Conservation (phyloP, 2,113 vertebrate species). For the western clawed frog (Xenopus tropicalis) region DNA sequence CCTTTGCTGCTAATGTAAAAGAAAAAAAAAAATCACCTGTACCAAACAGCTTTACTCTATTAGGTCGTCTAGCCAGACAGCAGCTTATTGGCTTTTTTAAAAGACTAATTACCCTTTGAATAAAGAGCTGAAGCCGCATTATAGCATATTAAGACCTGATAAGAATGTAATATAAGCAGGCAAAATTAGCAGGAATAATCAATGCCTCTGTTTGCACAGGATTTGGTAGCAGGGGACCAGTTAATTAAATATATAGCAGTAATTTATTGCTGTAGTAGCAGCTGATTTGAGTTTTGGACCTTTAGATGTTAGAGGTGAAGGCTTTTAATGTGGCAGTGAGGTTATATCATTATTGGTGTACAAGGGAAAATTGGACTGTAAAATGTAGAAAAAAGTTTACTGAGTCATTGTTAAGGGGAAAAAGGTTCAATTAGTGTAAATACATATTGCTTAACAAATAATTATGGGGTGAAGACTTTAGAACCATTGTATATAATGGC, state of each 20-base stretch:
- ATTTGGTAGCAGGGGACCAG: conserved; percentile 12
- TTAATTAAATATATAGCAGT: conserved; percentile 21
- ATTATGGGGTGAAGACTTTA: too few relatives aligned
- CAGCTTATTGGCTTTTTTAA: conserved; percentile 34
- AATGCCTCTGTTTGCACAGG: conserved; percentile 10
- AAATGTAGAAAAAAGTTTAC: background rate
- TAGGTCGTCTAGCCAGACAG: conserved; percentile 21
- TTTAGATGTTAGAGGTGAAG: conserved; percentile 17
- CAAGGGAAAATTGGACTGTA: background rate
- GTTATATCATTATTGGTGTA: background rate
- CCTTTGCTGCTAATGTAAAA: background rate
- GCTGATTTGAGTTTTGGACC: conserved; percentile 9
- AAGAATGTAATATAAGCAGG: conserved; percentile 12
- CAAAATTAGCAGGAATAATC: conserved; percentile 18
- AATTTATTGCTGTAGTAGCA: conserved; percentile 25
- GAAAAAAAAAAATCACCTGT: background rate
- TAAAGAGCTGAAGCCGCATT: conserved; percentile 24
- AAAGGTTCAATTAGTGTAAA: background rate
- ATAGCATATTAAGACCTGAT: conserved; percentile 19
- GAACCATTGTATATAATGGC: too few relatives aligned
- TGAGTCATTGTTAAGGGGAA: background rate
- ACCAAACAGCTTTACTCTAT: conserved; percentile 4
- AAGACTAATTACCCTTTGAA: conserved; percentile 14
- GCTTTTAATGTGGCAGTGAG: conserved; percentile 5
- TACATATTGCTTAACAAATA: background rate